Base-by-base conservation (phyloP, 2,888 invertebrate genomes). In the Platypus cylindrus region DNA sequence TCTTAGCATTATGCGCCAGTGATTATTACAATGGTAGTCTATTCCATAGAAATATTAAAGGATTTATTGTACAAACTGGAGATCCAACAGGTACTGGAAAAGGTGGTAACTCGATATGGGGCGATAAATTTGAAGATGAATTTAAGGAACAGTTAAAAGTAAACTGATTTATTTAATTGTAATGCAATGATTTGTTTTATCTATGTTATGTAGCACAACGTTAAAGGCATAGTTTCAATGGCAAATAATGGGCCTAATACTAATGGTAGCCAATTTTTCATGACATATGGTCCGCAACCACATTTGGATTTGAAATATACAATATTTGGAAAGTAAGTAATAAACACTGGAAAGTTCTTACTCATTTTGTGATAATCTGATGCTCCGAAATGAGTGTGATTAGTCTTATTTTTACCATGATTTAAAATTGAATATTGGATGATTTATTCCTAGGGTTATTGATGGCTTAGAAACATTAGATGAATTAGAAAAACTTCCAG, bases 181-280 rank as follows among this genome's bases (percentile, higher is more conserved):
- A n/a, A n/a, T n/a, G n/a, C n/a, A 28, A 14, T 8, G 12, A 17
- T 17, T 32, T 18, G 23, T 18, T 3, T 38, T 12, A 26, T 22
- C n/a, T n/a, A n/a, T 30, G 16, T 17, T 47, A 60, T 58, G 5
- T 50, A 80, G 83, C 97, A 97, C 58, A 82, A 74, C 55, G 68
- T 75, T 12, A 71, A 94, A 52, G 97, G 94, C 1, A 75, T 83
- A 44, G 70, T 98, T 2, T 94, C 95, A 3, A 94, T 97, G 95
- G 98, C 98, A 4, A 98, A 95, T 59, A 95, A 89, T 66, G 97
- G 97, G 3, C 91, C 95, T 1, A 93, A 97, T 59, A 86, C 91
- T 7, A 99, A 98, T 68, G 87, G 83, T 3, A 94, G 94, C 52
- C 98, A 98, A 60, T 99, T 99, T 63, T 98, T 98, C 60, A 83